Evolutionary conservation across 2,797 vertebrate genomes (phyloP).

Genomic region (Gallinago stenura): DNA sequence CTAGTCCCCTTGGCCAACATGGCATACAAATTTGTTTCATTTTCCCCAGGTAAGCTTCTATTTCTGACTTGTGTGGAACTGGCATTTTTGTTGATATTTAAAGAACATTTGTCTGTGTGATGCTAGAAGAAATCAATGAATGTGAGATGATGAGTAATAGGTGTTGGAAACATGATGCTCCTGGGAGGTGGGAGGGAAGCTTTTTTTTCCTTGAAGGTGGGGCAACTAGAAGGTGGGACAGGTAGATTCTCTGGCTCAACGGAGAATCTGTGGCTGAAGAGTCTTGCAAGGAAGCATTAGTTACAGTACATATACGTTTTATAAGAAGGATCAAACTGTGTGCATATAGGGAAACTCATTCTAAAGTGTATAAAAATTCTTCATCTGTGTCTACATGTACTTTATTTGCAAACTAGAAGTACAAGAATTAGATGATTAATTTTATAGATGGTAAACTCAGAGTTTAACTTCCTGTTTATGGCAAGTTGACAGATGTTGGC

Average conservation of each 20-base stretch:
- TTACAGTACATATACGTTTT: neutral
- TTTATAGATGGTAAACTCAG: neutral
- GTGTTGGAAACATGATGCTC: neutral
- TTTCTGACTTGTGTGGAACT: neutral
- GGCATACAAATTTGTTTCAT: slow-evolving; percentile 92
- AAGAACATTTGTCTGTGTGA: neutral
- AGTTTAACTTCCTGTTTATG: neutral
- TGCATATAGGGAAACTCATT: neutral
- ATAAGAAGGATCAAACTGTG: neutral
- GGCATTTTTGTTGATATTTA: neutral
- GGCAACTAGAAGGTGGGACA: neutral
- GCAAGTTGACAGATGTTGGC: neutral
- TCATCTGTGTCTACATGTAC: neutral
- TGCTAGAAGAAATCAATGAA: neutral
- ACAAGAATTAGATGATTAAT: neutral
- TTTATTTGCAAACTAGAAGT: neutral
- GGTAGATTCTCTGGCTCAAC: neutral
- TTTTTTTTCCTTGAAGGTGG: neutral
- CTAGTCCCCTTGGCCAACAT: slow-evolving; percentile 91
- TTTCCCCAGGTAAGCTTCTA: slow-evolving; percentile 84
- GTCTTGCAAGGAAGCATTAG: neutral
- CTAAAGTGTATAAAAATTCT: neutral
- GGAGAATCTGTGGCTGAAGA: neutral
- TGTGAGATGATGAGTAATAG: neutral
- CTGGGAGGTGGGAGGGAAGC: neutral